phyloP scores from a whole-genome alignment of 2,888 invertebrate genomes.

The Hemaris fuciformis region DNA sequence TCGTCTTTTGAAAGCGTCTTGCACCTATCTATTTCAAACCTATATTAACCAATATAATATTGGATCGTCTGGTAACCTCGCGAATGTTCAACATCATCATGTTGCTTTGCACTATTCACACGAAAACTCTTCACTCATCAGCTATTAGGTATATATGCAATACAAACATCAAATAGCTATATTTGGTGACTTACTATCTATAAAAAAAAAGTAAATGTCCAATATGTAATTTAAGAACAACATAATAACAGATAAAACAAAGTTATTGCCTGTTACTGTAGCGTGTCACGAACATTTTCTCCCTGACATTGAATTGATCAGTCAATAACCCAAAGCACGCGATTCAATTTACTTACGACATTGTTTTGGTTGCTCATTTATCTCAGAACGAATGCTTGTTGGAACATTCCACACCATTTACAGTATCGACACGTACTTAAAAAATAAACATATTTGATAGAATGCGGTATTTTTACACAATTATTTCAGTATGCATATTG shows the following conservation, averaged over 20 bases:
- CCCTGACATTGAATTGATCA: constrained; percentile 6
- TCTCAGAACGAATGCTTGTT: neutral
- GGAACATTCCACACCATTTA: neutral
- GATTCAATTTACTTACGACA: constrained; percentile 1
- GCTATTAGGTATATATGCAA: too few relatives aligned
- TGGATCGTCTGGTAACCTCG: too few relatives aligned
- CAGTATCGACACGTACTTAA: constrained; percentile 2
- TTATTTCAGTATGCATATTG: neutral
- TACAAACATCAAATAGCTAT: too few relatives aligned
- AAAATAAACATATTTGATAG: neutral
- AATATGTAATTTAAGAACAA: neutral
- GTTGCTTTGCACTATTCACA: too few relatives aligned
- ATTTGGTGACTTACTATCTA: too few relatives aligned
- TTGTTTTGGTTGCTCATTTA: constrained; percentile 3
- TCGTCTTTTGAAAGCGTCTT: too few relatives aligned
- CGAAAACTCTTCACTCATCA: too few relatives aligned
- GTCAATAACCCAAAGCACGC: constrained; percentile 3
- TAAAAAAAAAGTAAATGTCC: neutral
- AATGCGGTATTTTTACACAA: neutral
- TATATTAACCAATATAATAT: too few relatives aligned
- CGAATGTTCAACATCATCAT: too few relatives aligned
- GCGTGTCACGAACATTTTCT: neutral
- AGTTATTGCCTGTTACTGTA: neutral
- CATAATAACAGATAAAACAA: neutral
- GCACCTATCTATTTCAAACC: too few relatives aligned